These are phyloP conservation scores for Zapornia atra DNA, from an alignment of 2,113 vertebrate genomes.

Conservation along the genomic window DNA sequence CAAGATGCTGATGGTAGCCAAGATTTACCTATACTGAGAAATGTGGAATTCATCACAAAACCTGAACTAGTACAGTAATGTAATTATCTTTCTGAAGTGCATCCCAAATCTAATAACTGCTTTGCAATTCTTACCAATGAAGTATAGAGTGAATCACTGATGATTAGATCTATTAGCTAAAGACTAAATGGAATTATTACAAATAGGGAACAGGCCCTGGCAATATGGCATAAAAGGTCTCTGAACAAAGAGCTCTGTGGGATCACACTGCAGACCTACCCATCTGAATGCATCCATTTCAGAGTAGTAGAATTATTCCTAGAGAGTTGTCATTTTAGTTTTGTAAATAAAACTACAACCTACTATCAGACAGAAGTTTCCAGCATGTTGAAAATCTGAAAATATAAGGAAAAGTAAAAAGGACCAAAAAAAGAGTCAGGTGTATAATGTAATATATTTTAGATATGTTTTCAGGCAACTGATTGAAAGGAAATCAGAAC, in stretches of 20 bases:
- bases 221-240: background rate
- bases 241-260: background rate
- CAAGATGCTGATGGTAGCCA: background rate
- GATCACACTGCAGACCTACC: background rate
- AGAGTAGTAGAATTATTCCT: background rate
- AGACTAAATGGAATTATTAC: background rate
- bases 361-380: background rate
- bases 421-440: background rate
- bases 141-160: background rate
- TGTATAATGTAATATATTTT: background rate
- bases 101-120: background rate
- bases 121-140: background rate
- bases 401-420: background rate
- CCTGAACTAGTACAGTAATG: background rate
- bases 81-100: background rate
- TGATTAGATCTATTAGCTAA: background rate
- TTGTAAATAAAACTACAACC: background rate
- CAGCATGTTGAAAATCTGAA: background rate
- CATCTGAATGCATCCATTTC: background rate
- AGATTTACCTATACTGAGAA: background rate
- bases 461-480: background rate
- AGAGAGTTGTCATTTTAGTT: background rate
- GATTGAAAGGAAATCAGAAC: background rate
- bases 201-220: background rate
- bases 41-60: background rate